Evolutionary conservation across 92 coral and sea anemone species (phyloP).

Genomic region (Parazoanthus swiftii): DNA sequence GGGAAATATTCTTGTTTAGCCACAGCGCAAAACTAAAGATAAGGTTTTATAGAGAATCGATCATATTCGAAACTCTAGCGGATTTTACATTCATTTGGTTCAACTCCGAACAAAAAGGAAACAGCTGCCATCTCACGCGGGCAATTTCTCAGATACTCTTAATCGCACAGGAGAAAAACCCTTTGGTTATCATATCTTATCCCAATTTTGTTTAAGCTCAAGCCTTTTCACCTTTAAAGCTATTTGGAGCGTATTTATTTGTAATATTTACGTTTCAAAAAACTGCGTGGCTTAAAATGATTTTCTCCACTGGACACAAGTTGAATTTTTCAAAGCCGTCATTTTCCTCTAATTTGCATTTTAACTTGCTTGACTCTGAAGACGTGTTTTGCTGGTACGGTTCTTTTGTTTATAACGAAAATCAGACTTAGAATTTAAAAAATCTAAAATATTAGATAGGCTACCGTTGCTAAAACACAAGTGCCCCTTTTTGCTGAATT

Average conservation of each 20-base stretch:
- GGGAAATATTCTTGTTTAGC: no score
- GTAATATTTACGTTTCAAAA: no score
- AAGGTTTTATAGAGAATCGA: not conserved
- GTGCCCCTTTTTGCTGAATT: not conserved
- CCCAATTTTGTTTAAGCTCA: not conserved
- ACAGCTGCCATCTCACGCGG: not conserved
- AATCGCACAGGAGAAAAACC: no score
- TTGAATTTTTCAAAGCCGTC: not conserved
- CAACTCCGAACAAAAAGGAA: not conserved
- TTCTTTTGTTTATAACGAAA: not conserved
- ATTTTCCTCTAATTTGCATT: not conserved
- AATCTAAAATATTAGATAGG: not conserved
- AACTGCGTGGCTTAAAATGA: not conserved
- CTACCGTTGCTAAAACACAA: not conserved
- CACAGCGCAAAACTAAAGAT: no score
- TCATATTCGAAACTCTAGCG: no score
- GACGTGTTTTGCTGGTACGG: not conserved
- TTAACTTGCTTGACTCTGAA: constrained; percentile 5
- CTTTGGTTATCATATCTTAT: not conserved
- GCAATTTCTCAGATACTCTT: no score
- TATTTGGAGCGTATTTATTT: no score
- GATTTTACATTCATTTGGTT: not conserved
- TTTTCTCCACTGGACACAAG: constrained; percentile 10
- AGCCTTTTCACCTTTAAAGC: no score
- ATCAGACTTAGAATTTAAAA: not conserved